Conservation (phyloP, 1,140 invertebrate genomes). For the Cyclargus thomasi region DNA sequence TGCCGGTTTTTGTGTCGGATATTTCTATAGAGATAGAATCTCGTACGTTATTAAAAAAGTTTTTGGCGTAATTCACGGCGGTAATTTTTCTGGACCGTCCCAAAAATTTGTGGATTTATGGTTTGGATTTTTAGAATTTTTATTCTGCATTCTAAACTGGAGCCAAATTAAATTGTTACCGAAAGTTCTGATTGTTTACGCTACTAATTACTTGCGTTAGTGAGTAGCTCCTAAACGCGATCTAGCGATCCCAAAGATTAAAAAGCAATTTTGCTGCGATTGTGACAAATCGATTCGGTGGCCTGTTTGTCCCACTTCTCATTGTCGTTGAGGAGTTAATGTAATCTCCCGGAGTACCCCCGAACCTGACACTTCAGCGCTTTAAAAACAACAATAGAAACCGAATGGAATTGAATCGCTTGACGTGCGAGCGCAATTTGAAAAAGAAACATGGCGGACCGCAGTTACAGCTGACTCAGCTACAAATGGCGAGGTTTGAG, state of each 20-base stretch:
- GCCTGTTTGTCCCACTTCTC: neutral
- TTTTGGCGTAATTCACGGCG: constrained; percentile 52
- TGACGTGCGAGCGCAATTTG: constrained; percentile 49
- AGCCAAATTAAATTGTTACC: neutral
- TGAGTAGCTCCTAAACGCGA: too few relatives aligned
- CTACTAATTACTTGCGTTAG: too few relatives aligned
- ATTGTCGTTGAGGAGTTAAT: constrained; percentile 8
- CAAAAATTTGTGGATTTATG: neutral
- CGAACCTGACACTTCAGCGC: constrained; percentile 19
- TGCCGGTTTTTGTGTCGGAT: constrained; percentile 61
- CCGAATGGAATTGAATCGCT: constrained; percentile 45
- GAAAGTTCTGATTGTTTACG: neutral
- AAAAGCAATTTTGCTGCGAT: neutral
- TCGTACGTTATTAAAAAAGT: constrained; percentile 70
- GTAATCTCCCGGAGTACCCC: constrained; percentile 3
- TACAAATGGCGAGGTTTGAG: neutral
- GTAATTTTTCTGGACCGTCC: constrained; percentile 32
- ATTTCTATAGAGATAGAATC: constrained; percentile 66
- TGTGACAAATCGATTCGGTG: neutral
- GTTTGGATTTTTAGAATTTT: constrained; percentile 7
- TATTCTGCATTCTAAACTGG: neutral
- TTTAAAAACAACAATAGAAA: constrained; percentile 36
- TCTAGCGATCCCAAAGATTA: neutral
- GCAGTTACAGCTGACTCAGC: constrained; percentile 59
- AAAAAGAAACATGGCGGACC: constrained; percentile 56